Percentiles rank a stretch among this genome's conserved stretches.
Evolutionary conservation across 23 tunicate genomes (phyloP).

Genomic region (Oikopleura dioica): DNA sequence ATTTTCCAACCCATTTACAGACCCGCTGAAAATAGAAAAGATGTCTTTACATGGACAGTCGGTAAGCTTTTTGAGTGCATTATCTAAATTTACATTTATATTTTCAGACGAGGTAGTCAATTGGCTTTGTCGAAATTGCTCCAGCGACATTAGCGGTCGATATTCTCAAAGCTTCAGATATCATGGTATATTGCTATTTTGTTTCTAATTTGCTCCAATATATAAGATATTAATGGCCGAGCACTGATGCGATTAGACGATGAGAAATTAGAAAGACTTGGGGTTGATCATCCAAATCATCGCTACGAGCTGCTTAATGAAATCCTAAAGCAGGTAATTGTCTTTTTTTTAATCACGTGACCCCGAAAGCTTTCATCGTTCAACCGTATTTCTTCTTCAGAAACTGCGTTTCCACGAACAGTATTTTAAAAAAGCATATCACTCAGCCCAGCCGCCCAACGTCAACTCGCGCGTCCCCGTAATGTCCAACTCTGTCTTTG

Average conservation of each 20-base stretch:
- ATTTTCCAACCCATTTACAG: no score
- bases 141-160: neutral
- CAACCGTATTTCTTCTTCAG: neutral
- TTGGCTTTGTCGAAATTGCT: neutral
- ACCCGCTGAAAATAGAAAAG: neutral
- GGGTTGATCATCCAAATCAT: neutral
- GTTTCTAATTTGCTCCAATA: neutral
- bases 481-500: neutral
- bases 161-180: neutral
- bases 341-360: neutral
- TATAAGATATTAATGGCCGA: neutral
- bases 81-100: neutral
- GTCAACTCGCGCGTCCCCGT: no score
- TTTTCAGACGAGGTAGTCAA: neutral
- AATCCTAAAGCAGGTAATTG: neutral
- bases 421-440: neutral
- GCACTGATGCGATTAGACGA: neutral
- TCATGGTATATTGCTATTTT: neutral
- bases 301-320: neutral
- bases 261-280: neutral
- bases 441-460: neutral
- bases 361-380: neutral
- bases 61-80: neutral
- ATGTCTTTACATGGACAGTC: constrained; percentile 6
- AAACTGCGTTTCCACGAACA: neutral